Evolutionary conservation across 2,113 vertebrate genomes (phyloP).

Genomic region (Zosterops borbonicus): DNA sequence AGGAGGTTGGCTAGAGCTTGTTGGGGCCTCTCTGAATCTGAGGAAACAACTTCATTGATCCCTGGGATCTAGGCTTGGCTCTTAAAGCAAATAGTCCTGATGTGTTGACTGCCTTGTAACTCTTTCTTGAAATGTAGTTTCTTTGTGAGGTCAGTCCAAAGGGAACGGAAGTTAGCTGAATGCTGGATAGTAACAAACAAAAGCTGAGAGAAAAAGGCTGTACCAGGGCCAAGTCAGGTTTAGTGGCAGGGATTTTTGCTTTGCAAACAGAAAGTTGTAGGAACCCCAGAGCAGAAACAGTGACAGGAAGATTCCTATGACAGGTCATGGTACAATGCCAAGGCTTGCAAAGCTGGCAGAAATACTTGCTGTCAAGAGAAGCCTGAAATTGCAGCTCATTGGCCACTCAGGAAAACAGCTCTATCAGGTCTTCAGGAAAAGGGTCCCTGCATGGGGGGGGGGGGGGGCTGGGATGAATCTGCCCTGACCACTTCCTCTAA

Average conservation of each 20-base stretch:
- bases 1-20: neutral
- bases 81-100: neutral
- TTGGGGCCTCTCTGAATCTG: neutral
- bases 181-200: neutral
- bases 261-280: neutral
- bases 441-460: accelerated
- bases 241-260: neutral
- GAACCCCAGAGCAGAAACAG: neutral
- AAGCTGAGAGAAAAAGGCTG: neutral
- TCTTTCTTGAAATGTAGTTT: neutral
- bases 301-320: neutral
- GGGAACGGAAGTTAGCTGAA: neutral
- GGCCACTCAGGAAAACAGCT: neutral
- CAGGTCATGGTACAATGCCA: accelerated
- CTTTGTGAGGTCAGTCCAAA: neutral
- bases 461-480: accelerated
- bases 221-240: neutral
- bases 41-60: neutral
- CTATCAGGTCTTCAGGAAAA: neutral
- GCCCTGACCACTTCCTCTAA: neutral
- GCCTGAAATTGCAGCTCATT: neutral
- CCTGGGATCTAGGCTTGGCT: neutral
- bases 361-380: neutral
- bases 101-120: neutral
- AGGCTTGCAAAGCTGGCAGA: neutral